Percentiles rank a stretch among this genome's conserved stretches.
These are phyloP conservation scores for Tinamus guttatus DNA, from an alignment of 2,113 vertebrate genomes.

Conservation along the genomic window DNA sequence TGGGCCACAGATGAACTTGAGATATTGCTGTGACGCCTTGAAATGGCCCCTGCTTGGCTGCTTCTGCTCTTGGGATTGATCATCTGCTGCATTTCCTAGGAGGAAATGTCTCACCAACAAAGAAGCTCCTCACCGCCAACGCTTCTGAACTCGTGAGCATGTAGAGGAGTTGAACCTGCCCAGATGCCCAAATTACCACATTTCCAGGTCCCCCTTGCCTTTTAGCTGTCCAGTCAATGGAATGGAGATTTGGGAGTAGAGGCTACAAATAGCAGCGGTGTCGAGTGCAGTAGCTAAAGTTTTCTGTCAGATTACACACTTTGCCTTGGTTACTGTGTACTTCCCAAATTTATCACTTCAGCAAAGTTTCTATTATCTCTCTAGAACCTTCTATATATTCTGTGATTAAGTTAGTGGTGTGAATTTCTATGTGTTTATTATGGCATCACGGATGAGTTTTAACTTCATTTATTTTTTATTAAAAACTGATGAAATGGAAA, in stretches of 20 bases:
- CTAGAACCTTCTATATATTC: neutral
- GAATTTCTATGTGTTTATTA: neutral
- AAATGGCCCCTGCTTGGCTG: neutral
- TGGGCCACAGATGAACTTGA: neutral
- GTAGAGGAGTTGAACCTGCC: neutral
- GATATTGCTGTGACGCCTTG: neutral
- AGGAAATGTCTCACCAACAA: neutral
- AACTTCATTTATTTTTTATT: neutral
- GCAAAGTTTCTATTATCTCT: neutral
- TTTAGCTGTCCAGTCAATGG: neutral
- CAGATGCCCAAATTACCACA: too few relatives aligned
- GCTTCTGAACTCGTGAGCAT: neutral
- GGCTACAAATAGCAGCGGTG: rapidly evolving
- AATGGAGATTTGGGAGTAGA: neutral
- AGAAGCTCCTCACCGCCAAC: neutral
- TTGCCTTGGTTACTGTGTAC: neutral
- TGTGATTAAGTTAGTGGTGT: neutral
- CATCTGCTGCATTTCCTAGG: rapidly evolving
- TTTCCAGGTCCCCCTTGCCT: neutral
- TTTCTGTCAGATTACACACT: neutral
- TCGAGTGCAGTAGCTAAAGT: neutral
- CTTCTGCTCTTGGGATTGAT: neutral
- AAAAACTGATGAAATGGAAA: neutral
- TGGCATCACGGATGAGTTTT: neutral
- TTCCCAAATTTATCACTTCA: neutral